These are phyloP conservation scores for Epizoanthus stellaris DNA, from an alignment of 92 coral and sea anemone species.

Conservation along the genomic window DNA sequence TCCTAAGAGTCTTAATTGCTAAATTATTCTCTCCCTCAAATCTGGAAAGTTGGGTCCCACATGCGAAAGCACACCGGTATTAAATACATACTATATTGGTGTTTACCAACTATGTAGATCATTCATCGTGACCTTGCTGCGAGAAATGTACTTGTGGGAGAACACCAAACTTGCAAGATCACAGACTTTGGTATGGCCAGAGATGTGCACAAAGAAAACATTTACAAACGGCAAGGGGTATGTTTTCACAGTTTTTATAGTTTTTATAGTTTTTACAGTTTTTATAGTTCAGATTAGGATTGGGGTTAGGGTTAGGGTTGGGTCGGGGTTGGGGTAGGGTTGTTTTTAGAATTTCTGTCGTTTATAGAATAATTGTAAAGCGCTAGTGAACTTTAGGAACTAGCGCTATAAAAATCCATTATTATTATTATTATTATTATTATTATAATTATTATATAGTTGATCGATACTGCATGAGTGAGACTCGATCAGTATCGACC, in stretches of 20 bases:
- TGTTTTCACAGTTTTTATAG: not conserved
- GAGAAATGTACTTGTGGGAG: conserved; percentile 68
- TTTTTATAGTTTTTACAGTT: not conserved
- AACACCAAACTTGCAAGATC: conserved; percentile 64
- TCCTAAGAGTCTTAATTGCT: no score
- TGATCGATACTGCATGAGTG: no score
- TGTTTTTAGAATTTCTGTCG: no score
- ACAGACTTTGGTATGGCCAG: conserved; percentile 85
- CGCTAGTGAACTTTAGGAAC: no score
- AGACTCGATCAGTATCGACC: no score
- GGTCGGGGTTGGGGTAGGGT: no score
- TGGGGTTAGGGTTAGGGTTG: no score
- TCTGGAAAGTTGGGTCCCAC: not conserved
- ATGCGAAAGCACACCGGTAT: not conserved
- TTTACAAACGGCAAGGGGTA: conserved; percentile 63
- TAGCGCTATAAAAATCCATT: no score
- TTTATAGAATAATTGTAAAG: no score
- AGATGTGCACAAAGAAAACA: conserved; percentile 50
- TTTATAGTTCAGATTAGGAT: not conserved
- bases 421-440: no score
- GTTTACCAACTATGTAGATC: conserved; percentile 28
- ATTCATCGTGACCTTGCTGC: conserved; percentile 81
- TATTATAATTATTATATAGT: no score
- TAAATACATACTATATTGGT: not conserved
- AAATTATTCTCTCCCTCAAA: not conserved